These are phyloP conservation scores for Eueremaeus valkanovi DNA, from an alignment of 2,888 invertebrate species.

Conservation along the genomic window DNA sequence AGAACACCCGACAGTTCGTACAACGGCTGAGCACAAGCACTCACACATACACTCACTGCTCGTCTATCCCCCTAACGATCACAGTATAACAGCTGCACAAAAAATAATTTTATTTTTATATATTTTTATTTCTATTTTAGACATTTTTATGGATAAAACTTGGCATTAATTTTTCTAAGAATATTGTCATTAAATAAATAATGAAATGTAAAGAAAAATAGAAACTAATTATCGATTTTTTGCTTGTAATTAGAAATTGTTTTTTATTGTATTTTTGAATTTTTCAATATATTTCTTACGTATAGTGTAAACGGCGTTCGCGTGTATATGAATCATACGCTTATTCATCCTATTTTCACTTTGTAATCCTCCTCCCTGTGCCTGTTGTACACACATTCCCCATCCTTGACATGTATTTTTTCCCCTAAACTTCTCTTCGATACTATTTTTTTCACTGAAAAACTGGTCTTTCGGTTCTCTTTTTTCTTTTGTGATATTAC, in stretches of 20 bases:
- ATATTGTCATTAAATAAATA: too few relatives aligned
- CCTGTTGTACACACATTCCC: not conserved
- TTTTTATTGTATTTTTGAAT: too few relatives aligned
- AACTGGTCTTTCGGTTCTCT: not conserved
- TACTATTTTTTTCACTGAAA: not conserved
- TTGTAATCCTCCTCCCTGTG: not conserved
- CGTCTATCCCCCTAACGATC: not conserved
- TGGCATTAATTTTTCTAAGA: too few relatives aligned
- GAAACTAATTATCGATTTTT: too few relatives aligned
- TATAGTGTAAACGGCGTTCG: too few relatives aligned
- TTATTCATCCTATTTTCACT: not conserved
- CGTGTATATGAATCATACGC: not conserved
- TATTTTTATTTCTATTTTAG: too few relatives aligned
- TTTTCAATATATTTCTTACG: too few relatives aligned
- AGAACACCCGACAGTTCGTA: not conserved
- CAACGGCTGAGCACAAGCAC: not conserved
- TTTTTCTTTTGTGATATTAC: not conserved
- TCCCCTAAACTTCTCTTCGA: not conserved
- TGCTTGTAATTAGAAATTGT: too few relatives aligned
- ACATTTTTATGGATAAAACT: too few relatives aligned
- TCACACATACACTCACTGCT: not conserved
- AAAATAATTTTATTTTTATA: too few relatives aligned
- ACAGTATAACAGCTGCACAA: too few relatives aligned
- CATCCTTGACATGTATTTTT: constrained; percentile 20
- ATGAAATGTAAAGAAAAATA: too few relatives aligned